A percentile compares a stretch with the other conserved stretches of the same genome.
Conservation (phyloP, 2,888 invertebrate genomes). For the Gisinianus flammeolus region DNA sequence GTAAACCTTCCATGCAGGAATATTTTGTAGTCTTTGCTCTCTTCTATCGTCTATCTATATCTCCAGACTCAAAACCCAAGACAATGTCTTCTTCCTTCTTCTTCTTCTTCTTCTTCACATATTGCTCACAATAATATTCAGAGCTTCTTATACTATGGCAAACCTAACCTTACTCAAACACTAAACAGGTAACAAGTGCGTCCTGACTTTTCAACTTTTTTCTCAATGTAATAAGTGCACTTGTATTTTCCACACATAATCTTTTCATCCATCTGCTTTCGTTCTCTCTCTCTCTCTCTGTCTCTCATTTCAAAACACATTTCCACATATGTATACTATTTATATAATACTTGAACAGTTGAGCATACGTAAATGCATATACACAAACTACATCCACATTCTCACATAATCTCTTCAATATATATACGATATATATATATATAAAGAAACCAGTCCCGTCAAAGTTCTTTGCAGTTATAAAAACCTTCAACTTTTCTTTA, state of each 20-base stretch:
- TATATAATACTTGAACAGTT: neutral
- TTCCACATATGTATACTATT: neutral
- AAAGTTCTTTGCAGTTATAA: constrained; percentile 38
- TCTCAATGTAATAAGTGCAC: neutral
- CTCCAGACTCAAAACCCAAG: neutral
- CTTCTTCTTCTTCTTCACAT: neutral
- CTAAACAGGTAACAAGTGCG: neutral
- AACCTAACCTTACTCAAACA: constrained; percentile 28
- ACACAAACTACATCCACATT: neutral
- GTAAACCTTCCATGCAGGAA: neutral
- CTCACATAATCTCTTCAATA: constrained; percentile 1
- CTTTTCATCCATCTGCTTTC: neutral
- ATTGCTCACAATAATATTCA: neutral
- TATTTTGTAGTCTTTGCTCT: neutral
- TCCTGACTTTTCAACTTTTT: neutral
- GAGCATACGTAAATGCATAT: neutral
- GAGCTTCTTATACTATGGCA: neutral
- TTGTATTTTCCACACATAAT: neutral
- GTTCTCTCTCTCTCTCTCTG: neutral
- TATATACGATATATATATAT: neutral
- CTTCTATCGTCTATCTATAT: neutral
- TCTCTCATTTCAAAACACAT: neutral
- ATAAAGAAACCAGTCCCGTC: constrained; percentile 1
- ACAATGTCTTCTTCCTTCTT: constrained; percentile 11
- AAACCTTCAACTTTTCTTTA: constrained; percentile 33